Percentiles rank a stretch among this genome's conserved stretches.
These are phyloP conservation scores for Synanthedon myopaeformis DNA, from an alignment of 2,888 invertebrate species.

Conservation along the genomic window DNA sequence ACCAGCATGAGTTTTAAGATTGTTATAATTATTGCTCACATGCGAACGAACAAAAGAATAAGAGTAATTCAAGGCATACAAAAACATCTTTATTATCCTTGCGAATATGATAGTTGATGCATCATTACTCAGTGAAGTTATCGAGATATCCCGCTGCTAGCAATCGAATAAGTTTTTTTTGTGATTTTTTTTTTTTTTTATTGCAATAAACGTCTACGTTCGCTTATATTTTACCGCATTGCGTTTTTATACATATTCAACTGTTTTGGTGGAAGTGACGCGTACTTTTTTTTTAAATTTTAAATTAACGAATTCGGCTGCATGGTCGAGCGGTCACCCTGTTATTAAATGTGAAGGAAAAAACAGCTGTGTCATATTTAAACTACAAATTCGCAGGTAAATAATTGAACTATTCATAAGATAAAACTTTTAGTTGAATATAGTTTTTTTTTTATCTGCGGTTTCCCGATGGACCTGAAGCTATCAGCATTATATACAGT, in stretches of 20 bases:
- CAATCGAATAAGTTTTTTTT: slow-evolving; percentile 22
- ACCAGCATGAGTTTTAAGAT: neutral
- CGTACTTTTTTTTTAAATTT: slow-evolving; percentile 2
- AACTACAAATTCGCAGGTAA: slow-evolving; percentile 2
- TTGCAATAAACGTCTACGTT: slow-evolving; percentile 4
- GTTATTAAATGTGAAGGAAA: slow-evolving; percentile 7
- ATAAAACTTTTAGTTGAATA: too few relatives aligned
- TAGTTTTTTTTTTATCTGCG: neutral
- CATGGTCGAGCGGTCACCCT: slow-evolving; percentile 31
- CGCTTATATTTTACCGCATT: slow-evolving; percentile 1
- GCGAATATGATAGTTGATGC: slow-evolving; percentile 24
- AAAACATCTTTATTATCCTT: slow-evolving; percentile 27
- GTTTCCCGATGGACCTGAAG: neutral
- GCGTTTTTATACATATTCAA: slow-evolving; percentile 1
- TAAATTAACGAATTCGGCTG: slow-evolving; percentile 12
- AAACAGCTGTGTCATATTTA: slow-evolving; percentile 8
- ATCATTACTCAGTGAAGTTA: slow-evolving; percentile 24
- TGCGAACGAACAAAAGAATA: slow-evolving; percentile 14
- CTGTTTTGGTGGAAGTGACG: neutral
- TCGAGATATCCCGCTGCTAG: slow-evolving; percentile 25
- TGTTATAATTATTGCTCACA: neutral
- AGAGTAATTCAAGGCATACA: slow-evolving; percentile 8
- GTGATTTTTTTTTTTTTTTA: slow-evolving; percentile 4
- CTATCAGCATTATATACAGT: slow-evolving; percentile 6
- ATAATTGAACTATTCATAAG: neutral